Conservation (phyloP, 2,888 invertebrate species). For the Drosophila conformis region DNA sequence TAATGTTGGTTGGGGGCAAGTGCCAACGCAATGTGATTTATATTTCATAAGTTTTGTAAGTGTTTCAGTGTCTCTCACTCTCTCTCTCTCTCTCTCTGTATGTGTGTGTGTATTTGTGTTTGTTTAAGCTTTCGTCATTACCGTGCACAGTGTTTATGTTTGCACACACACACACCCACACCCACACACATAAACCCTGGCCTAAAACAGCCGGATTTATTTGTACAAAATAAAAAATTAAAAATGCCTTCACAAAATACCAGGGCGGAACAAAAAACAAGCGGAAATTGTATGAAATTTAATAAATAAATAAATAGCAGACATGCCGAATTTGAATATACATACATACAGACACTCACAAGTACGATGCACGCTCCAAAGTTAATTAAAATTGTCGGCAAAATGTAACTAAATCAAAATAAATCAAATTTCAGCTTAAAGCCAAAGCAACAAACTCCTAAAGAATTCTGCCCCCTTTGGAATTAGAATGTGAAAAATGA, state of each 20-base stretch:
- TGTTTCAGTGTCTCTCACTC: conserved; percentile 34
- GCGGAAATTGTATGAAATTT: conserved; percentile 50
- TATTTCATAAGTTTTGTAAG: conserved; percentile 55
- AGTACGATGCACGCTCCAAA: conserved; percentile 26
- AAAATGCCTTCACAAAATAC: conserved; percentile 62
- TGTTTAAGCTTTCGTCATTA: conserved; percentile 41
- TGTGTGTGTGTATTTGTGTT: conserved; percentile 18
- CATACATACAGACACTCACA: conserved; percentile 4
- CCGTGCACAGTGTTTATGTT: conserved; percentile 41
- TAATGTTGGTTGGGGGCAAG: conserved; percentile 2
- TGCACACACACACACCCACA: conserved; percentile 5
- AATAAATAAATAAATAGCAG: conserved; percentile 63
- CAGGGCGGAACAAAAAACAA: conserved; percentile 36
- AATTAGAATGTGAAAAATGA: conserved; percentile 20
- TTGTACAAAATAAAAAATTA: conserved; percentile 59
- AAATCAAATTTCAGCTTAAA: conserved; percentile 40
- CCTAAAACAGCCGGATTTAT: conserved; percentile 40
- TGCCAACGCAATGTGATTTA: conserved; percentile 50
- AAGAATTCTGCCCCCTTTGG: not conserved
- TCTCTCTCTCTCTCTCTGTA: not conserved
- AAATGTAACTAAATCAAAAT: conserved; percentile 48
- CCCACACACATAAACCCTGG: not conserved
- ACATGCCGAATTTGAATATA: conserved; percentile 34
- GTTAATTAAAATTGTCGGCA: conserved; percentile 49
- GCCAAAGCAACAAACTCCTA: not conserved